A percentile compares a stretch with the other conserved stretches of the same genome.
Evolutionary conservation across 2,888 invertebrate genomes (phyloP).

Genomic region (Gibbula magus): DNA sequence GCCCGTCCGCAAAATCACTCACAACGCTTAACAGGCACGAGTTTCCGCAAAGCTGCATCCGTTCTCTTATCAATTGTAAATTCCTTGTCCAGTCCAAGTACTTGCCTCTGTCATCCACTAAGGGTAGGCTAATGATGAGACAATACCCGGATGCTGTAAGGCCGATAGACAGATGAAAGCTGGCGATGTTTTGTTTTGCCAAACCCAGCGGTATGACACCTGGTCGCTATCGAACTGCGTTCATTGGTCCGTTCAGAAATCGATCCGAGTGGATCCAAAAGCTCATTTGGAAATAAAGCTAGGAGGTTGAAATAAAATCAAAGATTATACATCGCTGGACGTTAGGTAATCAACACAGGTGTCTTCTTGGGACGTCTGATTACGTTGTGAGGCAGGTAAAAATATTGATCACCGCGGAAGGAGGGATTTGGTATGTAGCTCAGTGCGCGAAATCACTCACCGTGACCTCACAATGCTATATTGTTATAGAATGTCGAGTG

Average conservation of each 20-base stretch:
- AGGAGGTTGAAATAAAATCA: conserved; percentile 8
- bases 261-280: neutral
- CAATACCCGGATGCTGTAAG: conserved; percentile 17
- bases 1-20: conserved; percentile 29
- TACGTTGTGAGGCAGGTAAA: neutral
- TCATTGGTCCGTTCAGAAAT: conserved; percentile 19
- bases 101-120: neutral
- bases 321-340: conserved; percentile 10
- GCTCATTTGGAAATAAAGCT: conserved; percentile 18
- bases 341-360: no score
- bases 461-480: neutral
- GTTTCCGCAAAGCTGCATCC: conserved; percentile 40
- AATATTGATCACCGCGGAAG: neutral
- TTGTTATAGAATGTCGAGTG: neutral
- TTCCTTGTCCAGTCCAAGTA: neutral
- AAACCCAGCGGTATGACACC: conserved; percentile 11
- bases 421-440: neutral
- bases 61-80: conserved; percentile 33
- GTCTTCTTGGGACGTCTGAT: no score
- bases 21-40: conserved; percentile 27
- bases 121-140: neutral
- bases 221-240: conserved; percentile 4
- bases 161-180: conserved; percentile 1
- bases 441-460: neutral
- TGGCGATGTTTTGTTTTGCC: conserved; percentile 19